Percentiles rank a stretch among this genome's conserved stretches.
phyloP scores from a whole-genome alignment of 1,140 invertebrate genomes.

The Pentalonia nigronervosa region DNA sequence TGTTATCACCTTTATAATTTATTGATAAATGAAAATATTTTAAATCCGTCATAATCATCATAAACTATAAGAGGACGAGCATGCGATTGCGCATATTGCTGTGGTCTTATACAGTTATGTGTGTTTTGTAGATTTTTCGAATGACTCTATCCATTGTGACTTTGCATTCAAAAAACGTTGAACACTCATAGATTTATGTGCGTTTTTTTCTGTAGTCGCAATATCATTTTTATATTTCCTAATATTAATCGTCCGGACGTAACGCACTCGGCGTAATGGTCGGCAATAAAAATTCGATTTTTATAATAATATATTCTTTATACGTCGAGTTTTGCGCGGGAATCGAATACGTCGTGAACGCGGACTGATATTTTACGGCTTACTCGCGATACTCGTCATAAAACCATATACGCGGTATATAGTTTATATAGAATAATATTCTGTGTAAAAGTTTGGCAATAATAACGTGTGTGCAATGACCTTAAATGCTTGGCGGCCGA shows the following conservation, averaged over 20 bases:
- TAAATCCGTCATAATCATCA: too few species aligned
- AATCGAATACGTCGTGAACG: constrained; percentile 25
- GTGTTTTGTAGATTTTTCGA: too few species aligned
- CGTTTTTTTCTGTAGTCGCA: neutral
- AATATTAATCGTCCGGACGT: neutral
- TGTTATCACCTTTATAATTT: too few species aligned
- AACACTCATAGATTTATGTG: too few species aligned
- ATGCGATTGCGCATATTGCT: too few species aligned
- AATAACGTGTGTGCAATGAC: constrained; percentile 10
- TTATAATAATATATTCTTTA: neutral
- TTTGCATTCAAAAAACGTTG: neutral
- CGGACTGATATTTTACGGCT: constrained; percentile 6
- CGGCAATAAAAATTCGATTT: constrained; percentile 23
- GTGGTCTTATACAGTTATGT: too few species aligned
- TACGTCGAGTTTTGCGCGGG: neutral
- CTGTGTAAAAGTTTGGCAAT: neutral
- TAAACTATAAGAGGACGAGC: too few species aligned
- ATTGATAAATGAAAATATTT: too few species aligned
- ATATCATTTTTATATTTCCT: neutral
- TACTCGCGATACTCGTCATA: neutral
- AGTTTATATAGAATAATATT: neutral
- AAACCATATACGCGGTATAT: neutral
- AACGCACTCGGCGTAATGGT: neutral
- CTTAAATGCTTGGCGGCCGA: neutral
- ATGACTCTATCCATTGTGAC: neutral